phyloP scores from a whole-genome alignment of 1,140 invertebrate species.

The Macrotrachela quadricornifera region DNA sequence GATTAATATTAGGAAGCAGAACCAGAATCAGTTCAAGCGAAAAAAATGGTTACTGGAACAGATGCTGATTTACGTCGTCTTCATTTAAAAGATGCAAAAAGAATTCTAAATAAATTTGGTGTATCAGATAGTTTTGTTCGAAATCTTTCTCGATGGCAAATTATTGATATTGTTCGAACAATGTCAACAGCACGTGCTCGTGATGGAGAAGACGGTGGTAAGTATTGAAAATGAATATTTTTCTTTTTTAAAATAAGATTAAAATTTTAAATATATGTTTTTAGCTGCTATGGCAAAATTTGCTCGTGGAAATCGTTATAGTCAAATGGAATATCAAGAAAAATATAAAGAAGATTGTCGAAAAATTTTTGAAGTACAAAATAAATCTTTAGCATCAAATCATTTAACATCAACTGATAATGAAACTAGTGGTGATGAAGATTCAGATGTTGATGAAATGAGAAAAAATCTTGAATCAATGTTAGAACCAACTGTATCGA shows the following conservation, averaged over 20 bases:
- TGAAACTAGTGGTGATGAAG: slow-evolving; percentile 47
- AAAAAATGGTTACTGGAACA: slow-evolving; percentile 88
- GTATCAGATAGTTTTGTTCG: slow-evolving; percentile 90
- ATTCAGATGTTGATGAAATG: slow-evolving; percentile 91
- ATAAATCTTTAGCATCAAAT: slow-evolving; percentile 65
- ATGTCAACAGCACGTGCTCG: slow-evolving; percentile 95
- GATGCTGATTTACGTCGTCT: slow-evolving; percentile 87
- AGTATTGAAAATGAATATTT: slow-evolving; percentile 12
- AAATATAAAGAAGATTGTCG: slow-evolving; percentile 97
- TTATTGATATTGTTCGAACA: slow-evolving; percentile 84
- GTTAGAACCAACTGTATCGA: slow-evolving; percentile 40
- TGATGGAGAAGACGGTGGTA: slow-evolving; percentile 52
- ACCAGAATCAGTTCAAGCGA: slow-evolving; percentile 50
- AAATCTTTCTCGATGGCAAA: slow-evolving; percentile 86
- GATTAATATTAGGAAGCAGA: neutral
- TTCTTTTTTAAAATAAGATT: neutral
- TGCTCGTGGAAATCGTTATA: slow-evolving; percentile 87
- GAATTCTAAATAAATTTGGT: slow-evolving; percentile 75
- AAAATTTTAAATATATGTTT: neutral
- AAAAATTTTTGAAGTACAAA: slow-evolving; percentile 89
- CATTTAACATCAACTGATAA: slow-evolving; percentile 87
- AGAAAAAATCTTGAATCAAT: slow-evolving; percentile 85
- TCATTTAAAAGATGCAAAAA: slow-evolving; percentile 85
- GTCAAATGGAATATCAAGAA: slow-evolving; percentile 94
- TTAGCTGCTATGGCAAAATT: slow-evolving; percentile 68